Base-by-base conservation (phyloP, 2,797 vertebrate genomes). In the Parauchenoglanis ngamensis region DNA sequence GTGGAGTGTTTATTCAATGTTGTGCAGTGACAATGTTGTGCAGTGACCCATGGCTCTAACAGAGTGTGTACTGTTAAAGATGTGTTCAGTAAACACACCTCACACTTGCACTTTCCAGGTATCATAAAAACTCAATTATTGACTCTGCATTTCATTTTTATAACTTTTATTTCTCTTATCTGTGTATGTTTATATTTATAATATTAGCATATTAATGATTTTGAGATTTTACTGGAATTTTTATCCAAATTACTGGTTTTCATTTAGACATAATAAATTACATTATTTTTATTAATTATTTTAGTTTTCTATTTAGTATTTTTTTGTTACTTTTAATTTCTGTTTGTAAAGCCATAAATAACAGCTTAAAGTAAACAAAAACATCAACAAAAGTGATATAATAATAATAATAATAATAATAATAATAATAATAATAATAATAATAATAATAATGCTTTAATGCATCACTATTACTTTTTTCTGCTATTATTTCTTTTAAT, bases 1-100 rank as follows among this genome's bases (percentile, higher is more conserved):
- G n/a, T 46, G 11, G 63, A 63, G 40, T 63, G 57, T 61, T 63
- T 81, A 61, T 63, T 80, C 56, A 79, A 21, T 25, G 77, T 80
- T 80, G 31, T 3, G 12, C 52, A 25, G 31, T 79, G 10, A 59
- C 11, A 35, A 35, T 35, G 35, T 35, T 35, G 35, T 35, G 35
- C 35, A 35, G n/a, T 63, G 78, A 63, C 23, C 5, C 31, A 80
- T 0, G 5, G 12, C 13, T 31, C 13, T 28, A 19, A 70, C n/a
- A 59, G 15, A 3, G 28, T 56, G 49, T 75, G 46, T 54, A 52
- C 25, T 54, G 49, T 54, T 31, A 77, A 56, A 54, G 25, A 46
- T 76, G 46, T 28, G 25, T 28, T 54, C n/a, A 56, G n/a, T 31
- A 54, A 49, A 77, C n/a, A 56, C 49, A 54, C 13, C 8, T 49